A percentile compares a stretch with the other conserved stretches of the same genome.
These are phyloP conservation scores for human (Homo sapiens) DNA, from an alignment of 2,113 vertebrate species.

Conservation along the genomic window DNA sequence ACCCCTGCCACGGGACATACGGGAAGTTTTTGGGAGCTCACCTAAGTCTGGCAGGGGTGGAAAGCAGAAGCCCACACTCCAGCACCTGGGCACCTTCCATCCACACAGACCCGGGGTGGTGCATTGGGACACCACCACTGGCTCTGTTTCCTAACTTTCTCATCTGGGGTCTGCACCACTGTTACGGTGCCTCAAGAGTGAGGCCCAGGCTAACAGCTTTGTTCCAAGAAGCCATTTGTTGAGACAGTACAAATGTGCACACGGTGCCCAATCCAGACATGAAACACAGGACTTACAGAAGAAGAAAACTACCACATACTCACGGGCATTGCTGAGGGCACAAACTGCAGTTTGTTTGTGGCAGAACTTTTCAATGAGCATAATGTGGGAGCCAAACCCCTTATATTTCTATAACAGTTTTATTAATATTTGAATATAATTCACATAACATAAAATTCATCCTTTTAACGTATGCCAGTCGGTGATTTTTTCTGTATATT, in stretches of 20 bases:
- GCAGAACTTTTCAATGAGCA: neutral
- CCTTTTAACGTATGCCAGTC: neutral
- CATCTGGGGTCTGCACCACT: neutral
- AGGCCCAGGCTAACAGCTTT: neutral
- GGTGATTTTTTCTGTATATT: neutral
- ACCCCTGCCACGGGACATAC: conserved; percentile 78
- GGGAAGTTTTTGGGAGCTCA: conserved; percentile 84
- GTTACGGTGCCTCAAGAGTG: neutral
- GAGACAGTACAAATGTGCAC: neutral
- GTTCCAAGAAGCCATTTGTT: neutral
- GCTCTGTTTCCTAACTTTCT: neutral
- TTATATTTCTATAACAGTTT: neutral
- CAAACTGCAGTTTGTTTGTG: neutral
- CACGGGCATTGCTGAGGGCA: neutral
- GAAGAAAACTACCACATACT: neutral
- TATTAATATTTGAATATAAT: neutral
- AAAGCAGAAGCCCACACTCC: neutral
- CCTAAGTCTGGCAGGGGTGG: conserved; percentile 79
- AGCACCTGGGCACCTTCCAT: neutral
- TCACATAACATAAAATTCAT: neutral
- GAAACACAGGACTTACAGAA: neutral
- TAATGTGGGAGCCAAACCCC: neutral
- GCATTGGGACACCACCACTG: too few relatives aligned
- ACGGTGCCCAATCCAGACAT: neutral
- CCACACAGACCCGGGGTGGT: accelerated